Evolutionary conservation across 2,888 invertebrate species (phyloP), one percentile per base, ranked within the genome.

Genomic region (Phyllotreta cruciferae): DNA sequence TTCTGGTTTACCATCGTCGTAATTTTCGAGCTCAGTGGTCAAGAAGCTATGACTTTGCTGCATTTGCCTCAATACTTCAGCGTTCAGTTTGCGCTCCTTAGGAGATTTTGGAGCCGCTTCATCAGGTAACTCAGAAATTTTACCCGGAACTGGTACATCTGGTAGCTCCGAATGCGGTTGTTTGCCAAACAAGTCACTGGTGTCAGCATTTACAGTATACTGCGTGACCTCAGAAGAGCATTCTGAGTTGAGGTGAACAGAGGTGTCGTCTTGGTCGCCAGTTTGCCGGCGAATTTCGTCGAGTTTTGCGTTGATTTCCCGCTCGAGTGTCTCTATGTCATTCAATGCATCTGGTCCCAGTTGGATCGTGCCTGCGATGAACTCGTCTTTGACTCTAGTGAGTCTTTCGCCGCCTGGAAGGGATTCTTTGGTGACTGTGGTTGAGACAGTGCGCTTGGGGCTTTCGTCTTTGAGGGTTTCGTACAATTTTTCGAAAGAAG

Each of bases 1-100:
- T 37, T 71, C 66, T 34, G 67, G 70, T 64, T 76, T 73, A 1
- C 71, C 72, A 67, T 76, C 75, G 64, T 78, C 75, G 63, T 77
- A 78, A 14, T 73, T 69, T 36, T 71, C 68, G 4, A 77, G 35
- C 71, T 79, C 79, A 0, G 66, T 72, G 38, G 63, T 62, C 42
- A 76, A 63, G 56, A 77, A 76, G 38, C 70, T 63, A 9, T 70
- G 66, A 6, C 74, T 73, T 37, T 72, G 68, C 55, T 72, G 67
- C 68, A 77, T 62, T 3, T 67, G 66, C 47, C 61, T 67, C 38
- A 67, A 39, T 1, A 56, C 54, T 56, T 68, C 65, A 3, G 49
- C 50, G 38, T 56, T 38, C 9, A 60, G 36, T 52, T 45, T 52
- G 1, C 36, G 11, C 35, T 49, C 55, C 49, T 13, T 38, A 37